Evolutionary conservation across 2,113 vertebrate genomes (phyloP), one percentile per base, ranked within the genome.

Genomic region (Pangasianodon gigas): DNA sequence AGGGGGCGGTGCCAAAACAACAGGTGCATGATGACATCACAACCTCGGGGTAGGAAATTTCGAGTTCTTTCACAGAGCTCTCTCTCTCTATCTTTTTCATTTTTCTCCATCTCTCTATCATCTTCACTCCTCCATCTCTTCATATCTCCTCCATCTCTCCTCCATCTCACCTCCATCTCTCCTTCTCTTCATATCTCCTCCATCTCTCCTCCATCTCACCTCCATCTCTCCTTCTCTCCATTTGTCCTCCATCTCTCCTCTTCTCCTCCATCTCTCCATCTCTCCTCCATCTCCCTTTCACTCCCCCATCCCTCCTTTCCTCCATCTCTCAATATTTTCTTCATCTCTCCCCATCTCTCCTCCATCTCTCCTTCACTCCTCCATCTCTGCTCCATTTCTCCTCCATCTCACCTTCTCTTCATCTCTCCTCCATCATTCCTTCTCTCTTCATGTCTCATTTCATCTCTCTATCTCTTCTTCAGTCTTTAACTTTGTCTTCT

Each of bases 1-100:
- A 81, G 67, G 77, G 84, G 87, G 46, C 37, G 82, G 82, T 58
- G 85, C 84, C 84, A 48, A 77, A 89, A 54, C 88, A 89, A 74
- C 90, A 91, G 88, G 90, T 92, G 90, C 89, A 48, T 37, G 26
- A 48, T 88, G 86, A 85, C 84, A 85, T 67, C 58, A 85, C 11
- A 46, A 51, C 56, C 29, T 14, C 21, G 3, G 32, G 9, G 52
- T 32, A 41, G 32, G 41, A 11, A 84, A 71, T 41, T 67, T 87
- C 24, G n/a, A 46, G 37, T 11, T 54, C 51, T 84, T 79, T 51
- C 44, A 79, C 24, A 48, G 46, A 29, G 44, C 21, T 77, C 44
- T 21, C 44, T 77, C 74, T 48, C 3, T 79, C 44, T 79, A 0
- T 41, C 2, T 21, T 1, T 79, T 13, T 26, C 11, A 19, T 44